These are phyloP conservation scores for Aegotheles bennettii DNA, from an alignment of 2,113 vertebrate genomes.

Conservation along the genomic window DNA sequence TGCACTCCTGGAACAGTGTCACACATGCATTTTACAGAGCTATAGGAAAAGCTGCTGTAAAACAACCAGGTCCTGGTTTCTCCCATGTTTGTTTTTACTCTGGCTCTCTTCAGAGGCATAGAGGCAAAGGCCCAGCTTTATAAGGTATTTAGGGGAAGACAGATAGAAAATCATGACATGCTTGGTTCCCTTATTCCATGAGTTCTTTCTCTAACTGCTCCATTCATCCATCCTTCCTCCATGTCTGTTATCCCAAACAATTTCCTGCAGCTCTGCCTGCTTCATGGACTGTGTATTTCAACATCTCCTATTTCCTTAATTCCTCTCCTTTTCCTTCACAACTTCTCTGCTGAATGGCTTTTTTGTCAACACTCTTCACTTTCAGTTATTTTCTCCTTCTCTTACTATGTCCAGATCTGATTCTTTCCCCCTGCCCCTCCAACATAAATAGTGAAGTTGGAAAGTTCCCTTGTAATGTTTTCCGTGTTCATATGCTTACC, in stretches of 20 bases:
- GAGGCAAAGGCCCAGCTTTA: not conserved
- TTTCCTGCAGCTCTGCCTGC: not conserved
- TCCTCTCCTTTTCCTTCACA: not conserved
- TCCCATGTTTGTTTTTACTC: not conserved
- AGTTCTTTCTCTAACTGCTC: not conserved
- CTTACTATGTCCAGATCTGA: not conserved
- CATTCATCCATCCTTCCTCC: not conserved
- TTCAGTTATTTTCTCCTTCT: not conserved
- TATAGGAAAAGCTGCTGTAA: not conserved
- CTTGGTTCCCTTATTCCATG: not conserved
- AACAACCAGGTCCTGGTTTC: not conserved
- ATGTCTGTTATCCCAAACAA: not conserved
- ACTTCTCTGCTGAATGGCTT: not conserved
- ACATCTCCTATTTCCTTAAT: not conserved
- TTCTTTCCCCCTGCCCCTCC: not conserved
- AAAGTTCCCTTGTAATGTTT: not conserved
- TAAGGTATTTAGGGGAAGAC: not conserved
- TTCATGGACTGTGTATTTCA: not conserved
- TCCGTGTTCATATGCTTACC: not conserved
- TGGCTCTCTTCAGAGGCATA: not conserved
- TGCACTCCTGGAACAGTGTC: not conserved
- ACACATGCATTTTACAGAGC: not conserved
- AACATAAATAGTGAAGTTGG: not conserved
- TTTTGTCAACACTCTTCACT: not conserved
- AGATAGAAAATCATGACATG: not conserved